phyloP scores from a whole-genome alignment of 1,140 invertebrate species.

The Protaetia brevitarsis region DNA sequence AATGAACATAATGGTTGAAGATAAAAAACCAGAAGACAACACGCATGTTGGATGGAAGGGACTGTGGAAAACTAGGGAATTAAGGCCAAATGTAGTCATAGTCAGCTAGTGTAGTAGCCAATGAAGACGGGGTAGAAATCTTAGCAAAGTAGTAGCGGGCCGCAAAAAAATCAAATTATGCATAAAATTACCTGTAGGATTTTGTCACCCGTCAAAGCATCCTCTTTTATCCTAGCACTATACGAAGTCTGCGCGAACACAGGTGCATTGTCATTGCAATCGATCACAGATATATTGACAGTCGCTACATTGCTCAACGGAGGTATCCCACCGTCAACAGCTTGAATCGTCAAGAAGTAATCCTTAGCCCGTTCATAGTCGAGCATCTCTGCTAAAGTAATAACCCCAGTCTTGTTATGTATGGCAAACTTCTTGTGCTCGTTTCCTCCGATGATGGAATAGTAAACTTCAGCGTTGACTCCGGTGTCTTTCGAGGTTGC shows the following conservation, averaged over 20 bases:
- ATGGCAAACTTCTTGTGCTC: constrained; percentile 83
- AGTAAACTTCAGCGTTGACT: constrained; percentile 88
- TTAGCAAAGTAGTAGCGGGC: too few species aligned
- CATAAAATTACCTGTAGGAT: constrained; percentile 62
- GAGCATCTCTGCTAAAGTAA: constrained; percentile 73
- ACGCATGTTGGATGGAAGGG: too few species aligned
- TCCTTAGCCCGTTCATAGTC: constrained; percentile 82
- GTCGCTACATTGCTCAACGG: constrained; percentile 81
- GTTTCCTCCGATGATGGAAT: constrained; percentile 84
- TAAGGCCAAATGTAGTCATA: too few species aligned
- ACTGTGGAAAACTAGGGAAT: too few species aligned
- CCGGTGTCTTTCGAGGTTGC: constrained; percentile 92
- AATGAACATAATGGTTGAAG: too few species aligned
- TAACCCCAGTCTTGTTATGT: constrained; percentile 67
- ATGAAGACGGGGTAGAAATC: too few species aligned
- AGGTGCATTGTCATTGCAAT: constrained; percentile 89
- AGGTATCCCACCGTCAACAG: constrained; percentile 81
- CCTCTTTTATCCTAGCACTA: constrained; percentile 74
- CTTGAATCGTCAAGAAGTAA: constrained; percentile 87
- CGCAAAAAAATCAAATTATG: background rate
- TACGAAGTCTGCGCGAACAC: constrained; percentile 79
- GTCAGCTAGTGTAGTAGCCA: too few species aligned
- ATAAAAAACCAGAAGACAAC: too few species aligned
- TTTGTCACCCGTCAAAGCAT: constrained; percentile 66
- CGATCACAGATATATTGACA: constrained; percentile 82